phyloP scores from a whole-genome alignment of 2,113 vertebrate species.

The Abramis brama region DNA sequence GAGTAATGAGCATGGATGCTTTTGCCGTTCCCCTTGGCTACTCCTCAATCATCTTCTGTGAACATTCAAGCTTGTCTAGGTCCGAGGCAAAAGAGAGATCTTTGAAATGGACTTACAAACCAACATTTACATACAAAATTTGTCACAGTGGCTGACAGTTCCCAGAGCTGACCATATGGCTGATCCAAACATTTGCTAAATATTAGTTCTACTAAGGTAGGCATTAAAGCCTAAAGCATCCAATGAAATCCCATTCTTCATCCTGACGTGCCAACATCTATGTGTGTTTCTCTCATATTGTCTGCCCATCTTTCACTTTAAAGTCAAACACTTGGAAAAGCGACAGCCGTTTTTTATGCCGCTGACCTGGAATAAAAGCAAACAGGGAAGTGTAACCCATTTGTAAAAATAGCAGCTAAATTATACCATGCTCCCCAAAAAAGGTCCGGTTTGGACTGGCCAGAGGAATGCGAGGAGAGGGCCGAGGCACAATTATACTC shows the following conservation, averaged over 20 bases:
- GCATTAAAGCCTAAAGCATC: not conserved
- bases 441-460: conserved; percentile 63
- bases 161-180: conserved; percentile 17
- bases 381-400: conserved; percentile 60
- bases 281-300: not conserved
- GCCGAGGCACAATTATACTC: conserved; percentile 41
- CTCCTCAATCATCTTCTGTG: conserved; percentile 21
- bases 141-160: not conserved
- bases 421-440: conserved; percentile 76
- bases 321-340: conserved; percentile 48
- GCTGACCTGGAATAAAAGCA: conserved; percentile 56
- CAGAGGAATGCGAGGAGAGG: conserved; percentile 67
- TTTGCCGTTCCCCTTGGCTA: not conserved
- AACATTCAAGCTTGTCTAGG: conserved; percentile 15
- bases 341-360: conserved; percentile 43
- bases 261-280: not conserved
- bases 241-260: not conserved
- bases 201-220: not conserved
- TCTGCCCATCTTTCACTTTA: conserved; percentile 35
- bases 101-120: conserved; percentile 18
- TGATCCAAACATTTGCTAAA: not conserved
- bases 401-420: conserved; percentile 79
- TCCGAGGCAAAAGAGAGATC: conserved; percentile 31
- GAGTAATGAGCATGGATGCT: conserved; percentile 32
- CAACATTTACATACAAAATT: conserved; percentile 10